Evolutionary conservation across 2,888 invertebrate species (phyloP).

Genomic region (Metellina segmentata): DNA sequence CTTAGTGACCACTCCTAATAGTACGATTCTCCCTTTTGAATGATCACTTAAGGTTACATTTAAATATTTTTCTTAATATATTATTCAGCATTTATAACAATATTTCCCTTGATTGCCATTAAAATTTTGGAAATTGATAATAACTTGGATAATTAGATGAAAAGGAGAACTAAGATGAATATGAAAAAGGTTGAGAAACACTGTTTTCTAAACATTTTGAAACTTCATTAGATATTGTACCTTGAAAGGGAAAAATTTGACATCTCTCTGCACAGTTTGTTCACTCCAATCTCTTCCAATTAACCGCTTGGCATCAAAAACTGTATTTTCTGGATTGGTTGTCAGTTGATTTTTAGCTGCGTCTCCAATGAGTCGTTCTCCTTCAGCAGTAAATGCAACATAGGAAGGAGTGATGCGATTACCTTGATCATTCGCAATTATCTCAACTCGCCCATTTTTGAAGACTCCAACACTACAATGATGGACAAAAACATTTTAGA

Average conservation of each 20-base stretch:
- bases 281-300: conserved; percentile 98
- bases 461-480: conserved; percentile 93
- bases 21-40: too few relatives aligned
- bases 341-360: conserved; percentile 99
- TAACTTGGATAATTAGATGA: not conserved
- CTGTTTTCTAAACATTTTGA: not conserved
- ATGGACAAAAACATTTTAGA: too few relatives aligned
- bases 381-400: conserved; percentile 97
- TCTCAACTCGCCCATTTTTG: conserved; percentile 98
- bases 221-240: conserved; percentile 82
- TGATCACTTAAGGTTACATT: too few relatives aligned
- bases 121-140: not conserved
- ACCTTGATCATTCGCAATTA: conserved; percentile 99
- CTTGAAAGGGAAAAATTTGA: conserved; percentile 98
- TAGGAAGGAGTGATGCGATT: conserved; percentile 99
- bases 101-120: not conserved
- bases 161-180: not conserved
- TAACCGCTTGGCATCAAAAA: conserved; percentile 98
- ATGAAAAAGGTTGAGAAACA: not conserved
- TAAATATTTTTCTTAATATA: too few relatives aligned
- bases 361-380: conserved; percentile 98
- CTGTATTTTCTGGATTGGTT: conserved; percentile 98
- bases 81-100: too few relatives aligned
- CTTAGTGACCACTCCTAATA: too few relatives aligned
- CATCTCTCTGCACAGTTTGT: conserved; percentile 93